Evolutionary conservation across 2,888 invertebrate genomes (phyloP).

Genomic region (Callyntrura sp.): DNA sequence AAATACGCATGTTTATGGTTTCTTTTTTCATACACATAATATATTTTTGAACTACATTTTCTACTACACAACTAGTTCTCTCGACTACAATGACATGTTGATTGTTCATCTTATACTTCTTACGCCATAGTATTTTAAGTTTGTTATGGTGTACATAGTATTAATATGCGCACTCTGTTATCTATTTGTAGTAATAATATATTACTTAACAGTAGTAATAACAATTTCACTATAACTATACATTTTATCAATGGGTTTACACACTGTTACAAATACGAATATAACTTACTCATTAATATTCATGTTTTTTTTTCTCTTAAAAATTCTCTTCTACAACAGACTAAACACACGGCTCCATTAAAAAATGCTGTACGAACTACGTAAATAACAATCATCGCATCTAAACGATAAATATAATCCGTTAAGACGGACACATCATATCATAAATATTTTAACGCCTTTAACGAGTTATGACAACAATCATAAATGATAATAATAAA

Average conservation of each 20-base stretch:
- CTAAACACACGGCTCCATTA: slow-evolving; percentile 72
- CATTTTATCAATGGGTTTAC: background rate
- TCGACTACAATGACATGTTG: slow-evolving; percentile 80
- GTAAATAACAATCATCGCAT: slow-evolving; percentile 38
- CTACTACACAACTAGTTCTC: slow-evolving; percentile 80
- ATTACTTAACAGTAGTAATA: slow-evolving; percentile 9
- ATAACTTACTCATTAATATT: slow-evolving; percentile 17
- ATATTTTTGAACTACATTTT: slow-evolving; percentile 79
- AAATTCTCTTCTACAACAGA: slow-evolving; percentile 75
- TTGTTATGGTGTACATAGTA: slow-evolving; percentile 56
- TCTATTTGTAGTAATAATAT: slow-evolving; percentile 5
- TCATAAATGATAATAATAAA: slow-evolving; percentile 35
- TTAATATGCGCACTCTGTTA: slow-evolving; percentile 1
- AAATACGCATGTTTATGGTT: slow-evolving; percentile 77
- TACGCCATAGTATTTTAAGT: slow-evolving; percentile 64
- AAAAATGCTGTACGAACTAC: slow-evolving; percentile 63
- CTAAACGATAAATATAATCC: slow-evolving; percentile 23
- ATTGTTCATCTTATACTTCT: slow-evolving; percentile 71
- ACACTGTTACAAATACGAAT: slow-evolving; percentile 11
- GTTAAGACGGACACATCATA: background rate
- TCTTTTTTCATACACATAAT: slow-evolving; percentile 71
- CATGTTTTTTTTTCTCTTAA: slow-evolving; percentile 40
- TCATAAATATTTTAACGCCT: background rate
- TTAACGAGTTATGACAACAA: background rate
- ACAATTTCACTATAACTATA: slow-evolving; percentile 15